These are phyloP conservation scores for Eupeodes corollae DNA, from an alignment of 1,140 invertebrate genomes.

Conservation along the genomic window DNA sequence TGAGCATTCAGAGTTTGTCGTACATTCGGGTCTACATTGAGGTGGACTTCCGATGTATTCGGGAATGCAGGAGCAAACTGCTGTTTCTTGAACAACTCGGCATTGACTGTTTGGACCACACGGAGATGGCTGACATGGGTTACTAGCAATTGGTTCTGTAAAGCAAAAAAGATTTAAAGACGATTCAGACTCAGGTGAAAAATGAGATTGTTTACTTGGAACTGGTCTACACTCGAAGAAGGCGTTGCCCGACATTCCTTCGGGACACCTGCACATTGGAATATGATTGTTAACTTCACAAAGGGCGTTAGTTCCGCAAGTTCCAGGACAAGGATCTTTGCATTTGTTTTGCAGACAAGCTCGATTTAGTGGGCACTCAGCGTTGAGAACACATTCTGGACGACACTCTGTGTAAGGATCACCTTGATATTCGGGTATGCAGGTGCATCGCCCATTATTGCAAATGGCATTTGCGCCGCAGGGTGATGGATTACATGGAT, in stretches of 20 bases:
- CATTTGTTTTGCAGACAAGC: slow-evolving; percentile 76
- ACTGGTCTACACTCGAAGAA: slow-evolving; percentile 36
- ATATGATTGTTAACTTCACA: slow-evolving; percentile 66
- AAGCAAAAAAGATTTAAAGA: slow-evolving; percentile 8
- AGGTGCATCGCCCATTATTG: slow-evolving; percentile 69
- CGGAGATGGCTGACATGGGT: slow-evolving; percentile 59
- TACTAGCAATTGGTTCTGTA: slow-evolving; percentile 36
- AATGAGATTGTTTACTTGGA: slow-evolving; percentile 32
- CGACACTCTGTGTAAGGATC: slow-evolving; percentile 73
- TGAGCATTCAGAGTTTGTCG: slow-evolving; percentile 61
- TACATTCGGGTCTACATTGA: slow-evolving; percentile 62
- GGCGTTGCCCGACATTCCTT: slow-evolving; percentile 66
- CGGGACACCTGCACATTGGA: slow-evolving; percentile 61
- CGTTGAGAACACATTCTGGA: slow-evolving; percentile 73
- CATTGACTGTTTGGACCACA: slow-evolving; percentile 74
- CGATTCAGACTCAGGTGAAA: slow-evolving; percentile 14
- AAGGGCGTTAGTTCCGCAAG: slow-evolving; percentile 63
- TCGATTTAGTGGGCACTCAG: slow-evolving; percentile 60
- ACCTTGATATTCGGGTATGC: slow-evolving; percentile 66
- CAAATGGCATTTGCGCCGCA: slow-evolving; percentile 70
- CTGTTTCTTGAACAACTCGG: slow-evolving; percentile 53
- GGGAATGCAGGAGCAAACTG: slow-evolving; percentile 61
- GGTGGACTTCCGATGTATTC: slow-evolving; percentile 61
- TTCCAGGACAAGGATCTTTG: slow-evolving; percentile 64
- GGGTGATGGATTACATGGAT: slow-evolving; percentile 61